These are phyloP conservation scores for Hylaea fasciaria DNA, from an alignment of 2,888 invertebrate genomes.

Conservation along the genomic window DNA sequence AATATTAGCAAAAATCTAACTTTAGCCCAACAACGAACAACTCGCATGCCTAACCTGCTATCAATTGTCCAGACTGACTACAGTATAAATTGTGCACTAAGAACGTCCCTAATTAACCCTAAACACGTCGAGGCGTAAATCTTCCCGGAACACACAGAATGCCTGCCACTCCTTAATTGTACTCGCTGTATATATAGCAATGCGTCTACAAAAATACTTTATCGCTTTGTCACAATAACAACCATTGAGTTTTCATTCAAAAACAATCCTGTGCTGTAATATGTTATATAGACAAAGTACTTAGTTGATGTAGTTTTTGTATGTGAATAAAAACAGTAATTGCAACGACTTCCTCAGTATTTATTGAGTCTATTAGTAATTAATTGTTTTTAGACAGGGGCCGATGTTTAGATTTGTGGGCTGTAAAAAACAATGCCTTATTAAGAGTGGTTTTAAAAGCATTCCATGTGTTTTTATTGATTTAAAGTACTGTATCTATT, in stretches of 20 bases:
- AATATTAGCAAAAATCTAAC: background rate
- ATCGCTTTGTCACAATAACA: slow-evolving; percentile 2
- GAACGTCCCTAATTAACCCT: slow-evolving; percentile 79
- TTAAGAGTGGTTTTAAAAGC: too few species aligned
- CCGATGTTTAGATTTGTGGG: background rate
- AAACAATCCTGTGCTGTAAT: background rate
- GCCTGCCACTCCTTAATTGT: slow-evolving; percentile 64
- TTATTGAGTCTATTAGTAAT: slow-evolving; percentile 7
- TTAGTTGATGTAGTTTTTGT: background rate
- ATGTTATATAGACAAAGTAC: background rate
- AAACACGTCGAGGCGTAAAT: slow-evolving; percentile 72
- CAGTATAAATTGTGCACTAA: slow-evolving; percentile 51
- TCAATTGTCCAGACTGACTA: slow-evolving; percentile 21
- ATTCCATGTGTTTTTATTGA: too few species aligned
- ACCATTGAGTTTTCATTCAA: background rate
- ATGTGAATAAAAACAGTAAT: too few species aligned
- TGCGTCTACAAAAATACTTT: slow-evolving; percentile 1
- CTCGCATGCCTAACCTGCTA: slow-evolving; percentile 18
- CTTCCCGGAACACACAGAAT: slow-evolving; percentile 60
- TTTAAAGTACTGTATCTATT: too few species aligned
- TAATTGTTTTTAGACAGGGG: slow-evolving; percentile 3
- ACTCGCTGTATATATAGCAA: slow-evolving; percentile 9
- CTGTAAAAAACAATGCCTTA: background rate
- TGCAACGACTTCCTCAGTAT: too few species aligned
- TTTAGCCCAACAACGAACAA: background rate